phyloP scores from a whole-genome alignment of 2,797 vertebrate species.

The Melanotaenia pygmaea region DNA sequence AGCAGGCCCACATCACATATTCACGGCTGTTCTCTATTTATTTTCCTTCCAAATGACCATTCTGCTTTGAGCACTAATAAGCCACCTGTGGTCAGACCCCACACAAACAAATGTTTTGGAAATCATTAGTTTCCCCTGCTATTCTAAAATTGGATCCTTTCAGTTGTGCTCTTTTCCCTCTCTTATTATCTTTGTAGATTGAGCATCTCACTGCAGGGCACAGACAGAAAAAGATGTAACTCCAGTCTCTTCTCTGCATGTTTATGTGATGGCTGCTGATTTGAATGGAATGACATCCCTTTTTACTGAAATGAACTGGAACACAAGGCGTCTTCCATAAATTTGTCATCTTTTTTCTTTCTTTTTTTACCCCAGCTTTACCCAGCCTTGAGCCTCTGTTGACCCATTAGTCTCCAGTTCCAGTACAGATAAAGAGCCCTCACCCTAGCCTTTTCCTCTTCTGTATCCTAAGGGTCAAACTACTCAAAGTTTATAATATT shows the following conservation, averaged over 20 bases:
- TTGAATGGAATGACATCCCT: conserved; percentile 29
- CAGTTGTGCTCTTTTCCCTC: conserved; percentile 15
- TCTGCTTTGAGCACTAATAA: conserved; percentile 39
- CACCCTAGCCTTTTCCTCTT: conserved; percentile 52
- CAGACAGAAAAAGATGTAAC: conserved; percentile 34
- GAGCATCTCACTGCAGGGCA: conserved; percentile 45
- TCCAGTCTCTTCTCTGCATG: conserved; percentile 36
- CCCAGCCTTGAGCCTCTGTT: conserved; percentile 57
- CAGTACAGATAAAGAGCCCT: conserved; percentile 61
- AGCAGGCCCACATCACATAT: conserved; percentile 46
- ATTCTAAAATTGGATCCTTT: conserved; percentile 34
- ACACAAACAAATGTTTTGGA: conserved; percentile 48
- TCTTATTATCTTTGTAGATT: conserved; percentile 43
- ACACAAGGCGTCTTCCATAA: conserved; percentile 32
- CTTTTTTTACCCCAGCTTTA: conserved; percentile 4
- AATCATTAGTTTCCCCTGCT: conserved; percentile 24
- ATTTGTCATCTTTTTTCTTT: conserved; percentile 10
- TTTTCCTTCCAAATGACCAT: conserved; percentile 39
- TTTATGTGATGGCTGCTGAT: conserved; percentile 39
- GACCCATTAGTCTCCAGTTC: conserved; percentile 58
- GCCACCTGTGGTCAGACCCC: conserved; percentile 47
- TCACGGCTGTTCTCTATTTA: conserved; percentile 32
- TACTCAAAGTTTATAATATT: conserved; percentile 27
- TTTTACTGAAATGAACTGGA: conserved; percentile 50
- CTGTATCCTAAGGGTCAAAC: conserved; percentile 55